Percentiles rank a stretch among this genome's conserved stretches.
These are phyloP conservation scores for Corythornis leucogaster DNA, from an alignment of 2,797 vertebrate genomes.

Conservation along the genomic window DNA sequence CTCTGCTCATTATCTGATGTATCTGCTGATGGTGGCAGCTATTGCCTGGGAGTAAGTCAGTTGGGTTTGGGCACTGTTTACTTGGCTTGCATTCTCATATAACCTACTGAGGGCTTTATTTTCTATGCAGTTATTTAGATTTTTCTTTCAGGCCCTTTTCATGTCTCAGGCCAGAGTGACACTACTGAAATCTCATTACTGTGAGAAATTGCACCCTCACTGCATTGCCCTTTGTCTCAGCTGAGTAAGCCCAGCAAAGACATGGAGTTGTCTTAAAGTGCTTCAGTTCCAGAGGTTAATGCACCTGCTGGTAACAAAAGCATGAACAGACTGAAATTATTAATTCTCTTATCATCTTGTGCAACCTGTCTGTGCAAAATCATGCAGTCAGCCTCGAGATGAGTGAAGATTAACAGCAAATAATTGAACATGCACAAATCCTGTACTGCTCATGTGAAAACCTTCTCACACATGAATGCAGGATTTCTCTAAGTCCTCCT, in stretches of 20 bases:
- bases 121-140: not conserved
- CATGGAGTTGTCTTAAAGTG: not conserved
- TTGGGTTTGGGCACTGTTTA: not conserved
- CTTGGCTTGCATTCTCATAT: not conserved
- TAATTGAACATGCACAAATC: not conserved
- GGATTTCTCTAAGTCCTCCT: not conserved
- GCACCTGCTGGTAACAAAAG: not conserved
- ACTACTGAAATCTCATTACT: not conserved
- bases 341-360: not conserved
- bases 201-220: not conserved
- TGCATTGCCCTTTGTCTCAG: not conserved
- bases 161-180: not conserved
- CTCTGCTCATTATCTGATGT: conserved; percentile 93
- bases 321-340: not conserved
- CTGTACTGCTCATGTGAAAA: not conserved
- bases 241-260: not conserved
- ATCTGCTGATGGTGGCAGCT: conserved; percentile 93
- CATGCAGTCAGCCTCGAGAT: not conserved
- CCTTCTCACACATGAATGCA: not conserved
- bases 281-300: not conserved
- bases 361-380: not conserved
- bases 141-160: not conserved
- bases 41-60: conserved; percentile 93
- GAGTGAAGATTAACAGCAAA: not conserved
- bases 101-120: not conserved